A percentile compares a stretch with the other conserved stretches of the same genome.
phyloP scores from a whole-genome alignment of 2,113 vertebrate species.

The Larimichthys crocea region DNA sequence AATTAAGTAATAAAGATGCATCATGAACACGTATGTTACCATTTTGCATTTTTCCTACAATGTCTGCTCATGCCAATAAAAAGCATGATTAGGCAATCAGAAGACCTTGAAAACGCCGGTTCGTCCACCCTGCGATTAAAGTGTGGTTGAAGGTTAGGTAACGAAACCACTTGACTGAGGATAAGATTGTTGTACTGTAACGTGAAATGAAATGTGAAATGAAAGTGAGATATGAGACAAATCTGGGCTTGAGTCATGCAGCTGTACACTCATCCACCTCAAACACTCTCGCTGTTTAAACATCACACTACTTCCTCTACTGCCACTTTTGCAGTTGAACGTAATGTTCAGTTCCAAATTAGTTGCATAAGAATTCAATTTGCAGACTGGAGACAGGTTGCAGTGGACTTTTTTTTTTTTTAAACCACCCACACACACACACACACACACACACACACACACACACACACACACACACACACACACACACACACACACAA shows the following conservation, averaged over 20 bases:
- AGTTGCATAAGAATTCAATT: conserved; percentile 13
- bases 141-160: not conserved
- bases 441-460: not conserved
- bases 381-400: conserved; percentile 1
- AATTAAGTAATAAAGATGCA: not conserved
- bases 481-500: not conserved
- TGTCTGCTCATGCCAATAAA: not conserved
- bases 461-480: conserved; percentile 1
- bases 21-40: not conserved
- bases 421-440: not conserved
- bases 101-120: not conserved
- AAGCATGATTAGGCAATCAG: not conserved
- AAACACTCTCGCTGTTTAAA: not conserved
- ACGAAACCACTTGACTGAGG: not conserved
- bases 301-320: not conserved
- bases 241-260: conserved; percentile 10
- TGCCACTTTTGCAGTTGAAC: not conserved
- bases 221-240: not conserved
- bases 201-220: conserved; percentile 8
- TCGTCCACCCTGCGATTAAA: not conserved
- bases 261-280: conserved; percentile 7
- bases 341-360: not conserved
- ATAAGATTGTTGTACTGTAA: not conserved
- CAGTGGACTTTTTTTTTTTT: not conserved
- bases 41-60: not conserved